A percentile compares a stretch with the other conserved stretches of the same genome.
phyloP scores from a whole-genome alignment of 2,888 invertebrate species.

The Yponomeuta evonymella region DNA sequence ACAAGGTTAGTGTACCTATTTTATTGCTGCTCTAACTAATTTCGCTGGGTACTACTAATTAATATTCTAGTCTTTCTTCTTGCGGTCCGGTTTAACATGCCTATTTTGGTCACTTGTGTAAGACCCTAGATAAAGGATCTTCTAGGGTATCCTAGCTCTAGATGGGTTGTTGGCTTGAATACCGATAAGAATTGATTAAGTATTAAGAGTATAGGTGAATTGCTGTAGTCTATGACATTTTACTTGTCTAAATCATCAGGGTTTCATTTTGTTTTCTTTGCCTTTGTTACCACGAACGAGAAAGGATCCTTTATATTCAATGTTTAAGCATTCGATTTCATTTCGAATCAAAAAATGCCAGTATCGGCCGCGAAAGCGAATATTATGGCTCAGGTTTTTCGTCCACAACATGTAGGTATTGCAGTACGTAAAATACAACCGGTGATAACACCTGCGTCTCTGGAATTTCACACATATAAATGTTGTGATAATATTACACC shows the following conservation, averaged over 20 bases:
- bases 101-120: background rate
- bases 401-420: background rate
- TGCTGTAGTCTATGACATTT: background rate
- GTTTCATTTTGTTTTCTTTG: background rate
- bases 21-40: no score
- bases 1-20: no score
- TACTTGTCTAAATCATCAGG: background rate
- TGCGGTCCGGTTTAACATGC: background rate
- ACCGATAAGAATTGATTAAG: background rate
- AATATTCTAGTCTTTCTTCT: background rate
- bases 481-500: background rate
- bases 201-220: background rate
- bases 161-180: background rate
- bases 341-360: background rate
- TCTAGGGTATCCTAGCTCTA: background rate
- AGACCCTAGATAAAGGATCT: background rate
- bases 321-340: background rate
- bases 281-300: background rate
- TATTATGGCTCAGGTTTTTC: background rate
- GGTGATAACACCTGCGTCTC: constrained; percentile 6
- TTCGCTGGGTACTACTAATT: background rate
- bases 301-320: background rate
- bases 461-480: constrained; percentile 10
- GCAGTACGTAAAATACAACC: constrained; percentile 11
- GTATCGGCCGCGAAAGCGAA: background rate